phyloP scores from a whole-genome alignment of 2,113 vertebrate genomes.

The Illadopsis cleaveri region DNA sequence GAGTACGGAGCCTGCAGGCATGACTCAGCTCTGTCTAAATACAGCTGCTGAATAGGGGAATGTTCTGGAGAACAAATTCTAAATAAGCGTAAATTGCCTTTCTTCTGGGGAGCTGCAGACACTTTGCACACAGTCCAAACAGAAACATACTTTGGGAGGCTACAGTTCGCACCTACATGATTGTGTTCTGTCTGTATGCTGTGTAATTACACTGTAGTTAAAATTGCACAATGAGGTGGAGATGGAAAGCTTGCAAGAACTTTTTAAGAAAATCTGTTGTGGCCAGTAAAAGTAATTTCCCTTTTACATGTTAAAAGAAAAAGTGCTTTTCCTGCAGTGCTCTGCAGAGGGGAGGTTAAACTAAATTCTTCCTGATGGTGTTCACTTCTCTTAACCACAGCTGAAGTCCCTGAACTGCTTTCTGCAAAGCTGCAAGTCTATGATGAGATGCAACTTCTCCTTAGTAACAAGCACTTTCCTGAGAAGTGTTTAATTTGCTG shows the following conservation, averaged over 20 bases:
- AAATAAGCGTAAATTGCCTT: not conserved
- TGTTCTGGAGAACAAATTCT: not conserved
- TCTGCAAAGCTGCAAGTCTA: not conserved
- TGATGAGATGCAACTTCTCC: not conserved
- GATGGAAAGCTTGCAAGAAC: not conserved
- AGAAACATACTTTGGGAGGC: not conserved
- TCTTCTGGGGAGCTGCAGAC: not conserved
- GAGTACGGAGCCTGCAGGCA: not conserved
- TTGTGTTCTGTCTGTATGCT: fast-evolving
- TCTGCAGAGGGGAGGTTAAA: not conserved
- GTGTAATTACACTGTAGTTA: not conserved
- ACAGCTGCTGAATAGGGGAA: not conserved
- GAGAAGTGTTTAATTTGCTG: constrained; percentile 3
- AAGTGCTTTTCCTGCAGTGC: not conserved
- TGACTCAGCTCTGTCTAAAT: constrained; percentile 30
- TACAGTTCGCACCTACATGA: fast-evolving
- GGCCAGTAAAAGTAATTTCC: not conserved
- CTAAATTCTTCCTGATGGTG: not conserved
- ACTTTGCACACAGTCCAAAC: not conserved
- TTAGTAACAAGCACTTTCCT: not conserved
- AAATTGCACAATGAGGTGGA: not conserved
- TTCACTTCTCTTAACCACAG: not conserved
- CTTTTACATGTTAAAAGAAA: not conserved
- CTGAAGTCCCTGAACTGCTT: not conserved
- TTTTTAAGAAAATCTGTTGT: not conserved